These are phyloP conservation scores for Oriolus oriolus DNA, from an alignment of 2,113 vertebrate genomes.

Conservation along the genomic window DNA sequence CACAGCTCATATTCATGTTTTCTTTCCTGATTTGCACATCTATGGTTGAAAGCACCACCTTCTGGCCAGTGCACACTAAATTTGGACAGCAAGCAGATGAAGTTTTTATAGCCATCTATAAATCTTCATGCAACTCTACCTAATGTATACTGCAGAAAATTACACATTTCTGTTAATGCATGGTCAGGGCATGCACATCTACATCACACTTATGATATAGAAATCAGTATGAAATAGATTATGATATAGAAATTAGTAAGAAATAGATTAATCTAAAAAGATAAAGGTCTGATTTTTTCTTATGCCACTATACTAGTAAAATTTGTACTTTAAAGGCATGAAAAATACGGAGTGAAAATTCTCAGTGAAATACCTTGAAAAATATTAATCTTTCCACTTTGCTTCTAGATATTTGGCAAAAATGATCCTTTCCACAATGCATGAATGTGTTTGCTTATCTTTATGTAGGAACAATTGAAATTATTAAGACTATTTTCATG, in stretches of 20 bases:
- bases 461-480: background rate
- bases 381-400: background rate
- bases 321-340: background rate
- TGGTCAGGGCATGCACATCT: background rate
- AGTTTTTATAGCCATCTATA: background rate
- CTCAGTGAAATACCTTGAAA: background rate
- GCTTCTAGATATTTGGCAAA: background rate
- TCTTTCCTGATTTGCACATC: background rate
- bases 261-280: background rate
- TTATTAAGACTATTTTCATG: background rate
- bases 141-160: background rate
- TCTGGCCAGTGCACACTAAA: background rate
- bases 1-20: background rate
- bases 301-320: background rate
- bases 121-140: background rate
- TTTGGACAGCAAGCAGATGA: background rate
- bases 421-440: background rate
- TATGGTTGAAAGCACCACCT: constrained; percentile 57
- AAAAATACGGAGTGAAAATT: background rate
- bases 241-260: background rate
- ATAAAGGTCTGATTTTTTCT: background rate
- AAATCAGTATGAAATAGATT: background rate
- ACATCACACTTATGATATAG: background rate
- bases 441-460: background rate
- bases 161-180: background rate